Evolutionary conservation across 2,797 vertebrate species (phyloP).

Genomic region (Peromyscus eremicus): DNA sequence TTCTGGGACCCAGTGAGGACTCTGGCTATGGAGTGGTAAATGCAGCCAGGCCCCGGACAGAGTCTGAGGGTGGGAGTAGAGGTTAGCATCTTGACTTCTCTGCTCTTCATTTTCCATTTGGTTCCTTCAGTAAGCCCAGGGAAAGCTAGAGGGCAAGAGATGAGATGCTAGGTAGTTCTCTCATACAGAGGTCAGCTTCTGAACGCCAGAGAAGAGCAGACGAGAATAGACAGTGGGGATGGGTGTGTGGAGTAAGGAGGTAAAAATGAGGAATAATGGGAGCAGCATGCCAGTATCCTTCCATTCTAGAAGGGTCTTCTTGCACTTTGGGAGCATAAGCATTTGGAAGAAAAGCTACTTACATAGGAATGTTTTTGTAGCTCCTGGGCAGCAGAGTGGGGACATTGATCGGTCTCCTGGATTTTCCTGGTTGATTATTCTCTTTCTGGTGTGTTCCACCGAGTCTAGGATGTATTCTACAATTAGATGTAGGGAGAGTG

Average conservation of each 20-base stretch:
- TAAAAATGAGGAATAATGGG: neutral
- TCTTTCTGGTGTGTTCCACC: neutral
- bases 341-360: constrained; percentile 56
- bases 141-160: neutral
- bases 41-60: neutral
- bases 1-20: neutral
- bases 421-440: neutral
- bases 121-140: neutral
- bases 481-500: neutral
- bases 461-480: neutral
- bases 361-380: neutral
- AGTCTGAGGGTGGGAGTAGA: neutral
- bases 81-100: neutral
- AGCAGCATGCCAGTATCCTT: neutral
- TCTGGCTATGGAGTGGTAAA: neutral
- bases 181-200: neutral
- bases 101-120: neutral
- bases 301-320: constrained; percentile 23
- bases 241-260: neutral
- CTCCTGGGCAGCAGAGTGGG: neutral
- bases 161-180: too few species aligned
- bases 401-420: neutral
- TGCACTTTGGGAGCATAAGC: constrained; percentile 13
- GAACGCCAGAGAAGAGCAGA: constrained; percentile 22
- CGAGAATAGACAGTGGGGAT: neutral